These are phyloP conservation scores for Paraplagusia blochii DNA, from an alignment of 2,113 vertebrate genomes.

Conservation along the genomic window DNA sequence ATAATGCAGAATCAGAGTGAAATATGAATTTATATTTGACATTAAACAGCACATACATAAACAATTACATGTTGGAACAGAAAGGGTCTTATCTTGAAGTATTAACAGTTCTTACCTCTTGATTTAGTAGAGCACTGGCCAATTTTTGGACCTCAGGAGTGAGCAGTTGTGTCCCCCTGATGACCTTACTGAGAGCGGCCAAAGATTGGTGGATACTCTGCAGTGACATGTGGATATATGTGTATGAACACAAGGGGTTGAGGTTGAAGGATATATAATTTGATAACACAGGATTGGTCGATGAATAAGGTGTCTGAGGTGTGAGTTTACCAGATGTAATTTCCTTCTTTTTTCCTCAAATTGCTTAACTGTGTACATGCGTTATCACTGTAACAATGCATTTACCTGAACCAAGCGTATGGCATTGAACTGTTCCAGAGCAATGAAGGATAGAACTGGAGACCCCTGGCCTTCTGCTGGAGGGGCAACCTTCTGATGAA, in stretches of 20 bases:
- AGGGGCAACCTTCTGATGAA: conserved; percentile 89
- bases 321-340: too few species aligned
- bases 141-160: conserved; percentile 88
- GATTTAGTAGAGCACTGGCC: conserved; percentile 88
- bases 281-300: too few species aligned
- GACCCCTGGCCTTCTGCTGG: conserved; percentile 85
- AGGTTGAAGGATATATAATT: too few species aligned
- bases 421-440: conserved; percentile 89
- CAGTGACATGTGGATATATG: conserved; percentile 16
- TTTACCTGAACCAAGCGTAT: conserved; percentile 86
- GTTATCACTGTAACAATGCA: background rate
- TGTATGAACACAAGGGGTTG: too few species aligned
- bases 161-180: conserved; percentile 88
- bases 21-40: too few species aligned
- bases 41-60: background rate
- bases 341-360: too few species aligned
- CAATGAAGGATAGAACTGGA: conserved; percentile 86
- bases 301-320: too few species aligned
- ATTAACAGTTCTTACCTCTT: conserved; percentile 82
- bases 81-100: too few species aligned
- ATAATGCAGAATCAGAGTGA: background rate
- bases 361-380: too few species aligned
- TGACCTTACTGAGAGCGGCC: conserved; percentile 94
- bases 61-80: too few species aligned
- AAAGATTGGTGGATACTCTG: conserved; percentile 90